Conservation (phyloP, 2,797 vertebrate species). For the Lates japonicus region DNA sequence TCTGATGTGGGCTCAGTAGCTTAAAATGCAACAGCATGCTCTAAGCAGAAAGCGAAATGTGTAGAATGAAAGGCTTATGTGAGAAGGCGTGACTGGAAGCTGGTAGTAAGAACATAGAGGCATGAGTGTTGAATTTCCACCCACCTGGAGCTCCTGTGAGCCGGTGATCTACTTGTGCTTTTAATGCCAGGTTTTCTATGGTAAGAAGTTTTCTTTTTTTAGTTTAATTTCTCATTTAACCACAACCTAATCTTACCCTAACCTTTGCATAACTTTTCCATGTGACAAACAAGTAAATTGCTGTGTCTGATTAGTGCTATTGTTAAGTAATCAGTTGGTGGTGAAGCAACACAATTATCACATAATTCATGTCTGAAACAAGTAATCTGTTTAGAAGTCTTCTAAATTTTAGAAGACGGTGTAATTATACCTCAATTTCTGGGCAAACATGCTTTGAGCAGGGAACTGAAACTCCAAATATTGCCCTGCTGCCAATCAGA, state of each 20-base stretch:
- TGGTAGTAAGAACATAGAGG: conserved; percentile 5
- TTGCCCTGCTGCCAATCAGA: not conserved
- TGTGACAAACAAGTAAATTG: conserved; percentile 13
- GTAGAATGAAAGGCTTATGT: conserved; percentile 14
- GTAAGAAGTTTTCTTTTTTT: not conserved
- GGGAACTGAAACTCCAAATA: not conserved
- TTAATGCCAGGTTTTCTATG: conserved; percentile 18
- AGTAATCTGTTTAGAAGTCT: conserved; percentile 8
- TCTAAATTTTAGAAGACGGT: not conserved
- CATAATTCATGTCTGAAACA: conserved; percentile 40
- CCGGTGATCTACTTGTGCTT: not conserved
- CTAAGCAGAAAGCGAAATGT: conserved; percentile 15
- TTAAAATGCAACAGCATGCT: conserved; percentile 32
- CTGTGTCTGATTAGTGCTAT: conserved; percentile 34
- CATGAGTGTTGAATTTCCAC: conserved; percentile 34
- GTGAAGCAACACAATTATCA: conserved; percentile 39
- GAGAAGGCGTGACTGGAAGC: conserved; percentile 8
- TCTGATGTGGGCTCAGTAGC: not conserved
- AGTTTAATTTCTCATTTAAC: conserved; percentile 15
- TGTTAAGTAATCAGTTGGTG: conserved; percentile 27
- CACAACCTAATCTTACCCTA: not conserved
- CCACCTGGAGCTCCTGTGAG: conserved; percentile 35
- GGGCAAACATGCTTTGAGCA: conserved; percentile 3
- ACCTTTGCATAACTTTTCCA: not conserved
- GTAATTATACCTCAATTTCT: conserved; percentile 26